Evolutionary conservation across 2,797 vertebrate genomes (phyloP).

Genomic region (Vireo griseus): DNA sequence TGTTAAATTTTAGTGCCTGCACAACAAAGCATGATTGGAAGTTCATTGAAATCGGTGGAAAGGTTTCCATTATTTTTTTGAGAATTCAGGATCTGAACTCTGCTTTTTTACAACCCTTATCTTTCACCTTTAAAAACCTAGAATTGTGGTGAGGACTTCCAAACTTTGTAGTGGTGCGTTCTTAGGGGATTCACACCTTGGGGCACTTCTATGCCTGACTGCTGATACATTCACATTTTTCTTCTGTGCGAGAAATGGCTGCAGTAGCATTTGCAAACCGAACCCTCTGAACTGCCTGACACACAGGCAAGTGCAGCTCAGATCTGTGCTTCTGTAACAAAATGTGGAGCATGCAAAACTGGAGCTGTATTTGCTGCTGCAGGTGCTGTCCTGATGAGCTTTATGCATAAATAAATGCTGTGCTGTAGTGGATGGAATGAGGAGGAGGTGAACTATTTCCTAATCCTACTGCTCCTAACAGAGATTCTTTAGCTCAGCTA

Average conservation of each 20-base stretch:
- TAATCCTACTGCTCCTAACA: background rate
- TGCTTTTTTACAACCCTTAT: background rate
- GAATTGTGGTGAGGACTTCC: background rate
- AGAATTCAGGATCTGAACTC: background rate
- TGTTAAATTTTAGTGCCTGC: background rate
- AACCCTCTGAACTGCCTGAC: background rate
- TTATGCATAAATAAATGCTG: background rate
- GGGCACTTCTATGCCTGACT: background rate
- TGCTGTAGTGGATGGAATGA: background rate
- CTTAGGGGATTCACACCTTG: background rate
- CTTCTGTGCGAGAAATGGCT: background rate
- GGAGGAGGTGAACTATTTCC: background rate
- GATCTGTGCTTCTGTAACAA: background rate
- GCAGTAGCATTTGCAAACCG: background rate
- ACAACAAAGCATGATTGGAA: background rate
- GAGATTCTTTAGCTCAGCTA: background rate
- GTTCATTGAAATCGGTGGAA: background rate
- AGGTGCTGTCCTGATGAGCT: slow-evolving; percentile 25
- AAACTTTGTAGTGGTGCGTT: background rate
- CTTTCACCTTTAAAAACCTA: background rate
- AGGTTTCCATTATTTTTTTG: background rate
- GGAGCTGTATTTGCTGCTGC: slow-evolving; percentile 10
- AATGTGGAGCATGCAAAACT: background rate
- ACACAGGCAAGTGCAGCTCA: background rate
- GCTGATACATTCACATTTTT: background rate